Base-by-base conservation (phyloP, 2,888 invertebrate species). In the Elaeidobius kamerunicus region DNA sequence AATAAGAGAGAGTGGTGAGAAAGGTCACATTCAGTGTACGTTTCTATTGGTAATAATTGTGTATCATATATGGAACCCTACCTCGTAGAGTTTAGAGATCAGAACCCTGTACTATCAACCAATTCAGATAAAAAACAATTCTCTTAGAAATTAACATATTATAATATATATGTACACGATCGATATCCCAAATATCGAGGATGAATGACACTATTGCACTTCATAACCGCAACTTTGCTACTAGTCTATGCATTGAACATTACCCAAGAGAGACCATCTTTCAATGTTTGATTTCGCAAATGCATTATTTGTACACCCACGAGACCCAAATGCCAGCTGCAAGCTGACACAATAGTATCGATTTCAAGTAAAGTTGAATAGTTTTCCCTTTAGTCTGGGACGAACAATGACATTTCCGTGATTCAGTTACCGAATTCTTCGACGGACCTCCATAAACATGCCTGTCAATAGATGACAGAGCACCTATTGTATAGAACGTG, bases 201-300 rank as follows among this genome's bases (percentile, higher is more conserved):
- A 30, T 30, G 12, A 7, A 30, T 30, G 11, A n/a, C 11, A 30
- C 30, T 30, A 30, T 11, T n/a, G 3, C 2, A 11, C 30, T 12
- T 6, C 4, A 30, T 9, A 30, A 30, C 30, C 9, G 4, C 30
- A 11, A 30, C 6, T 30, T 30, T 30, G 6, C 12, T n/a, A n/a
- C n/a, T 12, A 11, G 6, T 39, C 20, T 39, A 39, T 39, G 20
- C 39, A 39, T 39, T 18, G 20, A 19, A 39, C 20, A 39, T 39
- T 17, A 18, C 39, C 20, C 39, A 16, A 39, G 39, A 39, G 39
- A 20, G 9, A 19, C 19, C 14, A 18, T 19, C 20, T 39, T 39
- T 39, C 39, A 19, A 39, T 39, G 39, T 39, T 39, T 39, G 39
- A 39, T 39, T 39, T 39, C 39, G 39, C 19, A 20, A 39, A 39